Base-by-base conservation (phyloP, 2,797 vertebrate genomes). In the Rhincodon typus region DNA sequence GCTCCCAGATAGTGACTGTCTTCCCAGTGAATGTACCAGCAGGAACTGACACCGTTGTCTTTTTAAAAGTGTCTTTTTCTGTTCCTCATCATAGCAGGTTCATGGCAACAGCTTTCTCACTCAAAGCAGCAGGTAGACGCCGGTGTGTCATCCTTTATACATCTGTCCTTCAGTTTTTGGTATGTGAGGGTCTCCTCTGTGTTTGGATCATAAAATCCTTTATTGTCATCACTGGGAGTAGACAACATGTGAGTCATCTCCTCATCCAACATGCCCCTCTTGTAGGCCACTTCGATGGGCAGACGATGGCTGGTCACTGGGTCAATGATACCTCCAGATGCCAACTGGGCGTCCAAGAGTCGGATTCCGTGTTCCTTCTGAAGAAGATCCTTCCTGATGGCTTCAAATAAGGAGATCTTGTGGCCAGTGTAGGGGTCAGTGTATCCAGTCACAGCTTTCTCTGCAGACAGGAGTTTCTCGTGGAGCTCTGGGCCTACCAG, bases 181-280 rank as follows among this genome's bases (percentile, higher is more conserved):
- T 99, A 99, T 0, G 98, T 99, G 19, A 99, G 97, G 96, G 99
- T 99, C 96, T 99, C 98, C 0, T 98, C 97, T 0, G 98, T 99
- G 97, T 99, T 99, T 96, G 99, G 98, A 96, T 99, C 98, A 0
- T 99, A 99, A 96, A 99, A 99, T 53, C 98, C 98, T 96, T 99
- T 98, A 96, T 98, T 99, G 97, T 99, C 98, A 0, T 99, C 98
- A 0, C 96, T 96, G 94, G 98, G 98, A 97, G 99, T 98, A 42
- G 96, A 96, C 0, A 99, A 97, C 90, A 98, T 96, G 53, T 96
- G 96, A 96, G 97, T 98, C 97, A 99, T 98, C 96, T 98, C 98
- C 96, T 98, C 94, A 69, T 98, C 0, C 5, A 99, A 99, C 97
- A 98, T 98, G 42, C 98, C 98, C 0, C 97, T 97, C 27, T 95